These are phyloP conservation scores for Sinocyclocheilus anophthalmus DNA, from an alignment of 2,113 vertebrate genomes.

Conservation along the genomic window DNA sequence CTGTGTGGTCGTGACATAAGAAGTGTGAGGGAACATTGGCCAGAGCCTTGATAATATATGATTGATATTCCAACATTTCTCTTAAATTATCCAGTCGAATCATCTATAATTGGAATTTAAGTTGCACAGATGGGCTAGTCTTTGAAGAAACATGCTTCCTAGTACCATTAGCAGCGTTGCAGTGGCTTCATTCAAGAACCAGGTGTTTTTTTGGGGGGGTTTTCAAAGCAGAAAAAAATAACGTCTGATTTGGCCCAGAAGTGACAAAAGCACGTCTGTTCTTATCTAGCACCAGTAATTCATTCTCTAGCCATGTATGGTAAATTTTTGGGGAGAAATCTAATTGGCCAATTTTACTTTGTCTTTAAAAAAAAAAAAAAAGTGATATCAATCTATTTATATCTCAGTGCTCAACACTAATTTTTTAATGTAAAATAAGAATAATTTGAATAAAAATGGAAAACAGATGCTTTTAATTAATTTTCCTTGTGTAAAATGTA, in stretches of 20 bases:
- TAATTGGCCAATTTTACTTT: neutral
- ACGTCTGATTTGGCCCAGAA: slow-evolving; percentile 18
- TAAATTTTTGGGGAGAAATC: neutral
- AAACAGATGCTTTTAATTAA: neutral
- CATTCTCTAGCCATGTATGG: neutral
- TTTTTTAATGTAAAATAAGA: neutral
- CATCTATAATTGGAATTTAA: slow-evolving; percentile 29
- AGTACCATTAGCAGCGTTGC: slow-evolving; percentile 33
- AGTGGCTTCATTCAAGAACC: slow-evolving; percentile 32
- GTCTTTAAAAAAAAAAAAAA: neutral
- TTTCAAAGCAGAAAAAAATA: neutral
- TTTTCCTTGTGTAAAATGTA: neutral
- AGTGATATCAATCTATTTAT: neutral
- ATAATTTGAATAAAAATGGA: neutral
- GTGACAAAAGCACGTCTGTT: slow-evolving; percentile 35
- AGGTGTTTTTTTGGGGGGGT: neutral
- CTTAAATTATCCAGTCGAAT: slow-evolving; percentile 1
- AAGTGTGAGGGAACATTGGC: too few relatives aligned
- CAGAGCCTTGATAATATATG: neutral
- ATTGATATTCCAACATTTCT: slow-evolving; percentile 9
- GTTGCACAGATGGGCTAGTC: slow-evolving; percentile 23
- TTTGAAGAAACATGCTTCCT: slow-evolving; percentile 19
- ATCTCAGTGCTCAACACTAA: neutral
- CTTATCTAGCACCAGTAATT: slow-evolving; percentile 13
- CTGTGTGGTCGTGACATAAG: too few relatives aligned